A percentile compares a stretch with the other conserved stretches of the same genome.
Evolutionary conservation across 1,140 invertebrate species (phyloP).

Genomic region (Mycetomoellerius zeteki): DNA sequence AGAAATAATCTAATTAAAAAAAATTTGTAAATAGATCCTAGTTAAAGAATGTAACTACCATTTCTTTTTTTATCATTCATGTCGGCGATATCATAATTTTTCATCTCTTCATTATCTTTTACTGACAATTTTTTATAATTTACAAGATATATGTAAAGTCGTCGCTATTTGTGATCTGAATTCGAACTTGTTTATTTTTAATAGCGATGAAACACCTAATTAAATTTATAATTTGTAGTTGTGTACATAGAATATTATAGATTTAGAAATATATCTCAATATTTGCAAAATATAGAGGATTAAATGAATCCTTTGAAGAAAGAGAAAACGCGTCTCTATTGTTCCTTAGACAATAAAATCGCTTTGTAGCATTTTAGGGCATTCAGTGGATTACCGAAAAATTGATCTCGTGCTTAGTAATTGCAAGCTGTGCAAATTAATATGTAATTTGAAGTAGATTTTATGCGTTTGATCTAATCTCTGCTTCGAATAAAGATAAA

Average conservation of each 20-base stretch:
- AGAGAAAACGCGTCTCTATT: neutral
- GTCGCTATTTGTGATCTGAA: neutral
- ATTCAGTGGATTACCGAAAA: neutral
- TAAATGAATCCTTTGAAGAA: neutral
- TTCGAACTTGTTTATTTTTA: neutral
- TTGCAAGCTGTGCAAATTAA: neutral
- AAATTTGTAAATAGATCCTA: constrained; percentile 42
- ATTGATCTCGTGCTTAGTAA: neutral
- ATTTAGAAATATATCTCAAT: neutral
- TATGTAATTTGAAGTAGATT: neutral
- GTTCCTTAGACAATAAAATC: neutral
- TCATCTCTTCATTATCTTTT: neutral
- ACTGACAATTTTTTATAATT: neutral
- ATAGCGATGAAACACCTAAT: neutral
- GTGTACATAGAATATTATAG: constrained; percentile 35
- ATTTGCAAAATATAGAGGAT: neutral
- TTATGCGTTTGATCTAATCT: neutral
- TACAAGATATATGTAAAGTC: neutral
- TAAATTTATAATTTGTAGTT: constrained; percentile 8
- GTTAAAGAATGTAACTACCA: neutral
- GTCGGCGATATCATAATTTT: neutral
- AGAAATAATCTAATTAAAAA: constrained; percentile 17
- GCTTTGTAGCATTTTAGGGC: neutral
- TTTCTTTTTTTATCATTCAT: neutral
- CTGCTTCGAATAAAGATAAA: neutral